Evolutionary conservation across 2,113 vertebrate species (phyloP).

Genomic region (Ornithorhynchus anatinus): DNA sequence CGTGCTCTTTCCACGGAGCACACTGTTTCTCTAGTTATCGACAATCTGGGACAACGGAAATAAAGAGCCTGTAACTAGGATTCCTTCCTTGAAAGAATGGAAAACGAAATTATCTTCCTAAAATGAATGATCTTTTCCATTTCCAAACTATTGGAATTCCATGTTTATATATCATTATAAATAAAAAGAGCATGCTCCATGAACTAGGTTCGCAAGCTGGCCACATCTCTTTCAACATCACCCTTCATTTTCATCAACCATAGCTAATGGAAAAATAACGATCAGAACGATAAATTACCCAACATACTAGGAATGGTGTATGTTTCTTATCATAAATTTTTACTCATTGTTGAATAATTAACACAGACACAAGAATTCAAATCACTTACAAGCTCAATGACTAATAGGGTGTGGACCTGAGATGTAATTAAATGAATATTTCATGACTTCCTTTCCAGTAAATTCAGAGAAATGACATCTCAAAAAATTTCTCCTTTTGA

Average conservation of each 20-base stretch:
- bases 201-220: not conserved
- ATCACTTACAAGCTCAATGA: slow-evolving; percentile 50
- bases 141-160: slow-evolving; percentile 34
- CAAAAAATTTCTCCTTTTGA: slow-evolving; percentile 16
- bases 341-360: slow-evolving; percentile 54
- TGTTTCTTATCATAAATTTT: slow-evolving; percentile 33
- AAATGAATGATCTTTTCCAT: slow-evolving; percentile 8
- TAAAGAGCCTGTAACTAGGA: not conserved
- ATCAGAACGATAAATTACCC: slow-evolving; percentile 17
- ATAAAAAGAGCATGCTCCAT: not conserved
- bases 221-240: slow-evolving; percentile 20
- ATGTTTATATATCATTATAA: not conserved
- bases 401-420: slow-evolving; percentile 39
- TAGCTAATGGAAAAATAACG: not conserved
- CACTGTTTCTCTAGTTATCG: not conserved
- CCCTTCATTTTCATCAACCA: not conserved
- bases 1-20: too few species aligned
- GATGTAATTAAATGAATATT: slow-evolving; percentile 48
- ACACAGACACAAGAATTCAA: slow-evolving; percentile 36
- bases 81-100: not conserved
- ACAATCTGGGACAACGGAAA: not conserved
- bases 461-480: slow-evolving; percentile 31
- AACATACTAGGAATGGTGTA: not conserved
- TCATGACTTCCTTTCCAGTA: slow-evolving; percentile 48
- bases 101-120: not conserved